Evolutionary conservation across 2,113 vertebrate species (phyloP), one percentile per base, ranked within the genome.

Genomic region (Ia io): DNA sequence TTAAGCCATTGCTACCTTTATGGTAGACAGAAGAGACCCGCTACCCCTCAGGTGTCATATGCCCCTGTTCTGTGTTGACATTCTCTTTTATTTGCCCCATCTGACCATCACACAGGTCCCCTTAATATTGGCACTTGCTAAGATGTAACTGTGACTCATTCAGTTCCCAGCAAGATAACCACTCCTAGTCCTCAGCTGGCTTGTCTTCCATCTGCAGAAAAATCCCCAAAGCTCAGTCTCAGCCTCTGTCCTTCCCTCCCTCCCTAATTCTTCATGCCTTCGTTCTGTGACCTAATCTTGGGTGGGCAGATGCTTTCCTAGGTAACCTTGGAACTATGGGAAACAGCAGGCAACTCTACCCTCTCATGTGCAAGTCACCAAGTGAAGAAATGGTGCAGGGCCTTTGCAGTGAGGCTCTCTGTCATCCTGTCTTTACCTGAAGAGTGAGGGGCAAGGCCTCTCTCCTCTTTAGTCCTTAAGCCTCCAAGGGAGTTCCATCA

Each of bases 241-340:
- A 28, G 42, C 25, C 9, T 6, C 40, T 4, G 0, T 32, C 9
- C 17, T 1, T 9, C 56, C n/a, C 22, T n/a, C 11, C 16, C 35
- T 63, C 35, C 63, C 30, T 65, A 16, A 25, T 65, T 47, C 40
- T 16, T 32, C 61, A 59, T 9, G 5, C 17, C 2, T 14, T 59
- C 37, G 14, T 32, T 35, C 42, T 25, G 35, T 44, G 44, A 25
- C 63, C 12, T 79, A n/a, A 35, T 53, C 53, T 35, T 13, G 30
- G 44, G 42, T 37, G 7, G 2, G 30, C 9, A 23, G 30, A 53
- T 35, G 10, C 16, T 17, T 69, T 93, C 22, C 67, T 44, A 14
- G 47, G 28, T n/a, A 37, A 16, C 49, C 17, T 35, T 32, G 22
- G 61, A 51, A 71, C 63, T 71, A 13, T 51, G 63, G 10, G 63